phyloP scores from a whole-genome alignment of 2,113 vertebrate species.

The Strix uralensis region DNA sequence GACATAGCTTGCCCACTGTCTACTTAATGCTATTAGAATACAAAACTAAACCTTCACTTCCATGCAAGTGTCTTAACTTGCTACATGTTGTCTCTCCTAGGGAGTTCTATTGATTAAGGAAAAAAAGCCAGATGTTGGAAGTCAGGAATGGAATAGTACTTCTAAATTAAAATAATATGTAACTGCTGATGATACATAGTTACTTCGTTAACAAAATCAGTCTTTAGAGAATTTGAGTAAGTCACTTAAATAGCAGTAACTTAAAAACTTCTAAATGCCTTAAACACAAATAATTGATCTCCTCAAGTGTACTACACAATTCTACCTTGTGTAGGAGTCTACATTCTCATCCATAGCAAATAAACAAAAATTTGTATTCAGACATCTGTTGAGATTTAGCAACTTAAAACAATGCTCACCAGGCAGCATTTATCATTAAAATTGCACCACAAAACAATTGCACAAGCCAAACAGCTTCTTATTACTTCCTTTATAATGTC shows the following conservation, averaged over 20 bases:
- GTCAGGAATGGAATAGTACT: not conserved
- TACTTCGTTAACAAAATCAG: not conserved
- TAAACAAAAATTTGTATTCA: not conserved
- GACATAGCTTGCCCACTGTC: not conserved
- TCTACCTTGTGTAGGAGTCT: not conserved
- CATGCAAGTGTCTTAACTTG: not conserved
- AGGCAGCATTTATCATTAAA: not conserved
- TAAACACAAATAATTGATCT: not conserved
- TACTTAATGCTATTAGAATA: not conserved
- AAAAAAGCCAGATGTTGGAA: conserved; percentile 4
- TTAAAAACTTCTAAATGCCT: not conserved
- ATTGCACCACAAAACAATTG: not conserved
- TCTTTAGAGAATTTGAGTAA: not conserved
- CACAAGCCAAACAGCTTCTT: not conserved
- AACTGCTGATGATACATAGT: not conserved
- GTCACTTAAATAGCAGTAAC: not conserved
- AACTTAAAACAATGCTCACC: not conserved
- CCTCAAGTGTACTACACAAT: not conserved
- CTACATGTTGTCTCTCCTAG: not conserved
- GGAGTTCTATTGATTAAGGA: not conserved
- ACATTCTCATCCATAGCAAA: not conserved
- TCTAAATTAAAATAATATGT: not conserved
- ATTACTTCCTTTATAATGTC: not conserved
- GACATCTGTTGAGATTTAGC: not conserved
- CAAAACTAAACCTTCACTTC: not conserved